Evolutionary conservation across 2,888 invertebrate genomes (phyloP).

Genomic region (Lasioglossum morio): DNA sequence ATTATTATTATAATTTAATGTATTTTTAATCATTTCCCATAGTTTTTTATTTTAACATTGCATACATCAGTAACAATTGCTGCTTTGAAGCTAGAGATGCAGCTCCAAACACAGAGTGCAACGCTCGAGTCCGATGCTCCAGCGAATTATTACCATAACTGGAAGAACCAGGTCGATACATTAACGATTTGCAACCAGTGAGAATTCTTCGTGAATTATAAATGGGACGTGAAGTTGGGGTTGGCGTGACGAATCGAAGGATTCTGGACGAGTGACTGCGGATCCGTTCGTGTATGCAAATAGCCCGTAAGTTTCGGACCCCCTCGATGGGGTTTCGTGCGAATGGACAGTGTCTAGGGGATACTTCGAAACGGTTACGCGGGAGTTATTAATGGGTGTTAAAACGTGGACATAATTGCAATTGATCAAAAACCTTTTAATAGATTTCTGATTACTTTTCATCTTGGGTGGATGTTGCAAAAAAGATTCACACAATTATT

Average conservation of each 20-base stretch:
- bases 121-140: constrained; percentile 27
- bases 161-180: constrained; percentile 61
- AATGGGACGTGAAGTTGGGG: constrained; percentile 15
- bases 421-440: neutral
- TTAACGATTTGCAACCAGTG: constrained; percentile 16
- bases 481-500: neutral
- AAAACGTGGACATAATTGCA: neutral
- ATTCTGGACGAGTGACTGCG: constrained; percentile 38
- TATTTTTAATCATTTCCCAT: too few species aligned
- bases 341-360: neutral
- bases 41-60: too few species aligned
- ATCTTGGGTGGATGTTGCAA: neutral
- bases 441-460: neutral
- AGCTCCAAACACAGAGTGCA: neutral
- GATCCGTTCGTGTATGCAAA: constrained; percentile 52
- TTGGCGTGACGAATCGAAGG: constrained; percentile 58
- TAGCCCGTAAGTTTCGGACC: constrained; percentile 31
- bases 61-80: neutral
- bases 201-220: constrained; percentile 43
- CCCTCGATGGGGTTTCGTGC: neutral
- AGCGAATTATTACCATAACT: constrained; percentile 72
- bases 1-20: too few species aligned
- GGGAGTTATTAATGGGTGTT: constrained; percentile 18
- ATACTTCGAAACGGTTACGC: neutral
- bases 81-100: neutral